phyloP scores from a whole-genome alignment of 2,797 vertebrate species.

The Octomys mimax region DNA sequence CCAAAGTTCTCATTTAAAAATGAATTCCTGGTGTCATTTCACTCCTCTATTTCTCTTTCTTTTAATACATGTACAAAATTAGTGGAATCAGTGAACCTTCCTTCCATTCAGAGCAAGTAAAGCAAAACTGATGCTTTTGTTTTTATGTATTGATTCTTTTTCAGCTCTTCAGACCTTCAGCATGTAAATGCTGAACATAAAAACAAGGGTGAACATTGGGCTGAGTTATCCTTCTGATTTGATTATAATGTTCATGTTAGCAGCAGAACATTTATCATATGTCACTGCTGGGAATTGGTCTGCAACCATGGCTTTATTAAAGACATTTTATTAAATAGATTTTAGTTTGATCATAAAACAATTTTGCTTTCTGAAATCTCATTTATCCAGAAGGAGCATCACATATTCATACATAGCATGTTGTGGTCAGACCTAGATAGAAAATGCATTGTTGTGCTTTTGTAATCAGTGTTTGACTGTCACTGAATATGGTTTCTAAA shows the following conservation, averaged over 20 bases:
- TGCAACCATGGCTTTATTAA: constrained; percentile 85
- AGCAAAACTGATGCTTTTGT: neutral
- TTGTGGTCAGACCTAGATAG: constrained; percentile 82
- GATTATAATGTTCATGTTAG: constrained; percentile 85
- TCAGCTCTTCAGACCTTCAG: neutral
- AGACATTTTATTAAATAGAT: constrained; percentile 86
- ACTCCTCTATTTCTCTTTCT: neutral
- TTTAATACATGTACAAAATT: neutral
- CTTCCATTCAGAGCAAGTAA: neutral
- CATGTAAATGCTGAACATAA: constrained; percentile 75
- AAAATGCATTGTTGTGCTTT: constrained; percentile 79
- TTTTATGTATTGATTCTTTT: constrained; percentile 49
- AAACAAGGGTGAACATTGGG: constrained; percentile 74
- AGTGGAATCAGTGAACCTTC: neutral
- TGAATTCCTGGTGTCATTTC: neutral
- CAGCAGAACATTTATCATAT: constrained; percentile 86
- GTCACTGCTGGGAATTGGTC: constrained; percentile 73
- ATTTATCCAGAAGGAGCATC: constrained; percentile 82
- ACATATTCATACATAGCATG: constrained; percentile 85
- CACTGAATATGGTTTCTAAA: constrained; percentile 50
- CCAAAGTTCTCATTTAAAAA: constrained; percentile 52
- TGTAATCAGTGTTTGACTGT: constrained; percentile 75
- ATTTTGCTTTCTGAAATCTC: constrained; percentile 83
- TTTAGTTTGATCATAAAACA: constrained; percentile 81
- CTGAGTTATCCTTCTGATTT: constrained; percentile 86